Percentiles rank a stretch among this genome's conserved stretches.
phyloP scores from a whole-genome alignment of 2,888 invertebrate species.

The Pristionchus exspectatus region DNA sequence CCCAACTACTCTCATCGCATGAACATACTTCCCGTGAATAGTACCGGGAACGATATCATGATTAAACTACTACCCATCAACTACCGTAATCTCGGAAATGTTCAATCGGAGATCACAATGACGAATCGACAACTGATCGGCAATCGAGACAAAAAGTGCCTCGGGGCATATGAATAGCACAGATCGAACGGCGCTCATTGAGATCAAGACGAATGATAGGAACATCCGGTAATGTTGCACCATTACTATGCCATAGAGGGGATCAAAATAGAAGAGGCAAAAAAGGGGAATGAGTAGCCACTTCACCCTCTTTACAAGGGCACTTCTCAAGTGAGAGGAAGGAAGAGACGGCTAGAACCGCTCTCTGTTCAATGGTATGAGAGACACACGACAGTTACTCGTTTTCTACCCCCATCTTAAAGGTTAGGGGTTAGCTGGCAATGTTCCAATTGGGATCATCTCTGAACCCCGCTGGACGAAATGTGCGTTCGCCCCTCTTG shows the following conservation, averaged over 20 bases:
- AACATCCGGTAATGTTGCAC: not conserved
- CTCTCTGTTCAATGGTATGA: not conserved
- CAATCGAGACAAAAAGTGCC: constrained; percentile 11
- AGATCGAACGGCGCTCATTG: not conserved
- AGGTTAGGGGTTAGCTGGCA: constrained; percentile 17
- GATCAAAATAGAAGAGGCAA: not conserved
- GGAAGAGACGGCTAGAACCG: not conserved
- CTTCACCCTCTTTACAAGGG: constrained; percentile 32
- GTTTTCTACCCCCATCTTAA: not conserved
- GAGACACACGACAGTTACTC: constrained; percentile 32
- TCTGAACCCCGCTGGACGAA: not conserved
- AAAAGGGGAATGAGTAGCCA: constrained; percentile 2
- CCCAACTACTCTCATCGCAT: constrained; percentile 3
- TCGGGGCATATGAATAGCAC: not conserved
- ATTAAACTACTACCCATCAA: constrained; percentile 32
- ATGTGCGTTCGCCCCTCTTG: not conserved
- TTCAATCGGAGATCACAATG: not conserved
- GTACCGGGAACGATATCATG: not conserved
- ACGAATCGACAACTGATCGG: constrained; percentile 2
- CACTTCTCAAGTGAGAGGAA: constrained; percentile 19
- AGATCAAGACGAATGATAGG: not conserved
- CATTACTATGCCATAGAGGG: not conserved
- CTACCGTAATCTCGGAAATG: not conserved
- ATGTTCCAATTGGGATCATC: not conserved
- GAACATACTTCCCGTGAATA: constrained; percentile 30